Evolutionary conservation across 2,113 vertebrate genomes (phyloP).

Genomic region (Bubo scandiacus): DNA sequence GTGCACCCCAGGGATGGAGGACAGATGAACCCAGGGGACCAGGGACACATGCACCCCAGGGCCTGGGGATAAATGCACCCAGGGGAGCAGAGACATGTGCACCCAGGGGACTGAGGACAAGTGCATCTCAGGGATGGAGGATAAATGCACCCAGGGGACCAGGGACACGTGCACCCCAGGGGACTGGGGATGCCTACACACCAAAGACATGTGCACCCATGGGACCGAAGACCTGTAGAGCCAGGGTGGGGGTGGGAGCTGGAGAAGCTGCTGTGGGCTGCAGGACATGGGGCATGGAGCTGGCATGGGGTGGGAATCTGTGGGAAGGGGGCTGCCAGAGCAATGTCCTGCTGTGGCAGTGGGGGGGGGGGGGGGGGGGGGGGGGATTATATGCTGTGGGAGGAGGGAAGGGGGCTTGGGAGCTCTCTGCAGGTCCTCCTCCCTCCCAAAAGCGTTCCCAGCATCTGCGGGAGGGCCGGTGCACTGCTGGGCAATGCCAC

Average conservation of each 20-base stretch:
- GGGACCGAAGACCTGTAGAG: background rate
- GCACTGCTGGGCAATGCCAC: background rate
- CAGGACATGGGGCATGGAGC: background rate
- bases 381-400: too few species aligned
- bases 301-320: background rate
- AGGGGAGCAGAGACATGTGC: too few species aligned
- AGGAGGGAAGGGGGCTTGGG: background rate
- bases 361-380: too few species aligned
- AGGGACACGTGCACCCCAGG: too few species aligned
- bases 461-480: too few species aligned
- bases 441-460: background rate
- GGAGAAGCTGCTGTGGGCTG: background rate
- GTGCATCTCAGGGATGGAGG: too few species aligned
- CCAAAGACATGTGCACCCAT: background rate
- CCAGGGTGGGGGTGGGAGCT: background rate
- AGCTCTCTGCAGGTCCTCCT: background rate
- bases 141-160: too few species aligned
- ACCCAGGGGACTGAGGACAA: too few species aligned
- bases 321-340: background rate
- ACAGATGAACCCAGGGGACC: accelerated
- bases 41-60: too few species aligned
- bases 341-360: background rate
- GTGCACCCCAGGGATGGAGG: too few species aligned
- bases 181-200: too few species aligned
- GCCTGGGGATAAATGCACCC: too few species aligned